Conservation (phyloP, 2,888 invertebrate species). For the Leptinotarsa peninsularis region DNA sequence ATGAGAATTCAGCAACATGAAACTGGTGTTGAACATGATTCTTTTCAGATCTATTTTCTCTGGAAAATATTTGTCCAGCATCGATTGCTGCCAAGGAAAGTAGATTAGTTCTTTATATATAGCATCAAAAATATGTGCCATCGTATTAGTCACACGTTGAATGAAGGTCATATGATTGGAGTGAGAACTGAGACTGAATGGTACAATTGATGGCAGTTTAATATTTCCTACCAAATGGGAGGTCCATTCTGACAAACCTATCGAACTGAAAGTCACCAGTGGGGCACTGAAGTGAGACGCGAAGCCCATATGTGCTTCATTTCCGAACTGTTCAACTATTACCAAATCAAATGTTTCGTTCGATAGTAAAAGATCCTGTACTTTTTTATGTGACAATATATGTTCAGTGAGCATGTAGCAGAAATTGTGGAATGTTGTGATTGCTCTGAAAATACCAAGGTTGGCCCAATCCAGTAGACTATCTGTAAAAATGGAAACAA, state of each 20-base stretch:
- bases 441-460: background rate
- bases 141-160: constrained; percentile 68
- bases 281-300: constrained; percentile 62
- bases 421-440: background rate
- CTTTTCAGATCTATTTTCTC: constrained; percentile 50
- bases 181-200: constrained; percentile 64
- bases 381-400: constrained; percentile 52
- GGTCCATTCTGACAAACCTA: constrained; percentile 40
- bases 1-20: constrained; percentile 63
- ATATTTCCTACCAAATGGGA: constrained; percentile 65
- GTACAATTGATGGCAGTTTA: constrained; percentile 66
- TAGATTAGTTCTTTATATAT: constrained; percentile 44
- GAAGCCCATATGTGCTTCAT: constrained; percentile 66
- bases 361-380: constrained; percentile 58
- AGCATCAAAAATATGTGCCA: constrained; percentile 55
- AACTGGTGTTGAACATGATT: constrained; percentile 50
- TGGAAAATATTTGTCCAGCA: constrained; percentile 54
- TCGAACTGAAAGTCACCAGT: constrained; percentile 63
- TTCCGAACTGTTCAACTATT: constrained; percentile 67
- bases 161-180: constrained; percentile 67
- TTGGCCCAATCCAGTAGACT: background rate
- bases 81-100: constrained; percentile 48
- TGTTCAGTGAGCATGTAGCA: constrained; percentile 51
- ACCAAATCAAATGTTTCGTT: constrained; percentile 63
- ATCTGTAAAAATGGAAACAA: background rate